phyloP scores from a whole-genome alignment of 2,797 vertebrate genomes.

The Ambastaia sidthimunki region DNA sequence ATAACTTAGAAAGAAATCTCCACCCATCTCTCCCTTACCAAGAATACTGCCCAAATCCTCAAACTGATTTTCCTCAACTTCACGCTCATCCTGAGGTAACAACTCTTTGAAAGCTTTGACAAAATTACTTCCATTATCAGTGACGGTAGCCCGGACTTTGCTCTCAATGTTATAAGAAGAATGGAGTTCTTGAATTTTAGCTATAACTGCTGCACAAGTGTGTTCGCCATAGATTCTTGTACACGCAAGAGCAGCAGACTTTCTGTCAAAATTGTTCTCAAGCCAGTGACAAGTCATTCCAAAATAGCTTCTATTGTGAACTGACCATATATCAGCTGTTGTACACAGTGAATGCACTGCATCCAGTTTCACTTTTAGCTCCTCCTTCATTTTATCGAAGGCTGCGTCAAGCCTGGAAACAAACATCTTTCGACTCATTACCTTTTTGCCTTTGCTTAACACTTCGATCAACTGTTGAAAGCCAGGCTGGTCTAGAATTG shows the following conservation, averaged over 20 bases:
- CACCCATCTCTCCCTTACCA: slow-evolving; percentile 25
- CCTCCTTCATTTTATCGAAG: slow-evolving; percentile 74
- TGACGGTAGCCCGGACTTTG: slow-evolving; percentile 76
- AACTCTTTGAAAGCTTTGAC: slow-evolving; percentile 76
- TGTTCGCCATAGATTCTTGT: slow-evolving; percentile 68
- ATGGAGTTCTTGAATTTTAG: slow-evolving; percentile 74
- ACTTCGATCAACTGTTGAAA: slow-evolving; percentile 74
- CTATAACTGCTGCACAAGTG: slow-evolving; percentile 69
- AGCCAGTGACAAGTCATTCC: slow-evolving; percentile 83
- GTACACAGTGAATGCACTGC: slow-evolving; percentile 75
- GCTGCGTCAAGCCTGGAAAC: slow-evolving; percentile 35
- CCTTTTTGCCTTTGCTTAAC: slow-evolving; percentile 72
- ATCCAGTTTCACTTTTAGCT: slow-evolving; percentile 69
- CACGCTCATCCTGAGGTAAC: slow-evolving; percentile 9
- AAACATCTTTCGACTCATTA: slow-evolving; percentile 68
- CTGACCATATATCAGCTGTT: slow-evolving; percentile 77
- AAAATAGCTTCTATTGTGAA: slow-evolving; percentile 73
- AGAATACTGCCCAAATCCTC: slow-evolving; percentile 37
- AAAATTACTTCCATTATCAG: slow-evolving; percentile 76
- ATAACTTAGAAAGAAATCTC: slow-evolving; percentile 44
- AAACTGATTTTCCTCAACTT: slow-evolving; percentile 20
- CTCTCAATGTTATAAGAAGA: slow-evolving; percentile 74
- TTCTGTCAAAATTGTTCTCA: slow-evolving; percentile 74
- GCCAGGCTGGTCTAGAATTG: slow-evolving; percentile 68
- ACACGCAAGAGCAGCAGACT: slow-evolving; percentile 75